Conservation (phyloP, 2,797 vertebrate genomes). For the Silurus lanzhouensis region DNA sequence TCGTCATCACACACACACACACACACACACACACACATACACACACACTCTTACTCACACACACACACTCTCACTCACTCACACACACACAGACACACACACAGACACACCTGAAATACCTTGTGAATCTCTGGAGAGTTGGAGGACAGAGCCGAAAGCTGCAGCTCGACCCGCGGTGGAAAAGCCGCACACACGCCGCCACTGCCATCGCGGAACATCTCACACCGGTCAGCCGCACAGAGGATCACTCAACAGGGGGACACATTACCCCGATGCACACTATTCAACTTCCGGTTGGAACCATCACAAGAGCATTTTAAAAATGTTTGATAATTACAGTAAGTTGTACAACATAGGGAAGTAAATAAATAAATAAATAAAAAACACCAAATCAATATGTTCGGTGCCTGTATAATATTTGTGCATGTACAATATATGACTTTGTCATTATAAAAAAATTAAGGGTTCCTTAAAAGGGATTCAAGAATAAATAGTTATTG, state of each 20-base stretch:
- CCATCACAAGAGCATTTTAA: neutral
- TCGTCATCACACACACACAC: slow-evolving; percentile 25
- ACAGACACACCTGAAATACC: slow-evolving; percentile 54
- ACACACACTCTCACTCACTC: too few relatives aligned
- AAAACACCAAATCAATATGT: neutral
- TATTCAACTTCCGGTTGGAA: slow-evolving; percentile 7
- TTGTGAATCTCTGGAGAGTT: slow-evolving; percentile 47
- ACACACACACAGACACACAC: neutral
- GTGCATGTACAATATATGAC: too few relatives aligned
- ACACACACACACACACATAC: neutral
- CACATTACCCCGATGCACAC: slow-evolving; percentile 50
- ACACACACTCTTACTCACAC: neutral
- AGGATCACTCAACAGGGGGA: slow-evolving; percentile 31
- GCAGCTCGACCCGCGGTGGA: slow-evolving; percentile 50
- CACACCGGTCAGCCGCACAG: neutral
- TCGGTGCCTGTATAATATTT: neutral
- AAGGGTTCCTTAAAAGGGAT: too few relatives aligned
- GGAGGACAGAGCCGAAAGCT: slow-evolving; percentile 54
- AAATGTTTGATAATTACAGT: neutral
- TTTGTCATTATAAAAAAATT: too few relatives aligned
- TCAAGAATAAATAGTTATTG: too few relatives aligned
- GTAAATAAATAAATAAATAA: neutral
- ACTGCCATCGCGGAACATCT: slow-evolving; percentile 63
- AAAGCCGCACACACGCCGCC: slow-evolving; percentile 48
- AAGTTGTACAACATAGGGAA: too few relatives aligned